Base-by-base conservation (phyloP, 2,113 vertebrate genomes). In the Prionailurus viverrinus region DNA sequence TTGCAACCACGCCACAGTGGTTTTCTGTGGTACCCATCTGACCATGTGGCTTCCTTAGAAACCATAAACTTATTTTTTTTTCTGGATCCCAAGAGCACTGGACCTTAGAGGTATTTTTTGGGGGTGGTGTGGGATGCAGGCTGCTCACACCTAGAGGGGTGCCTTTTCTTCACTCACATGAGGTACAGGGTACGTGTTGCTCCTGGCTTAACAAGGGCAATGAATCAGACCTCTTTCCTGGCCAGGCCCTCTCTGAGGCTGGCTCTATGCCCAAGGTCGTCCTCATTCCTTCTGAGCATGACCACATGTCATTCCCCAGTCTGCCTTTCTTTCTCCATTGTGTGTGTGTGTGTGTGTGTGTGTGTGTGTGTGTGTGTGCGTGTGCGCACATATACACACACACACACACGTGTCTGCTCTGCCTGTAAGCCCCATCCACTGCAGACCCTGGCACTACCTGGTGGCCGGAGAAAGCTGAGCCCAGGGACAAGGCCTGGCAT, bases 111-210 rank as follows among this genome's bases (percentile, higher is more conserved):
- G 58, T 1, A 5, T 55, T 39, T 80, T 79, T 87, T 58, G 1
- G 1, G 8, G 51, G 23, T 63, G 66, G 19, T 16, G 5, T 14
- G 31, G 45, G 31, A 7, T 33, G 11, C 5, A 31, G 53, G 63
- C 27, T 55, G 63, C 51, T 7, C 19, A 33, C 61, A 39, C 36
- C 41, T 16, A 18, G 61, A 15, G 12, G 16, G 61, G 27, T 41
- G 18, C 4, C 23, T 51, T 95, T 78, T 33, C 45, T 65, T 33
- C 55, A 39, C 73, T 69, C 92, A 61, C 21, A 68, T 0, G 2
- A 63, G 88, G 19, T 25, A 19, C 9, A 4, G 16, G 2, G 3
- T 33, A 23, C 16, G 7, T 33, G 3, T 36, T 1, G 0, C 12
- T 87, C n/a, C 45, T 48, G 33, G 65, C 65, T 74, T 65, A 63